Base-by-base conservation (phyloP, 2,888 invertebrate genomes). In the Osedax fenrisi region DNA sequence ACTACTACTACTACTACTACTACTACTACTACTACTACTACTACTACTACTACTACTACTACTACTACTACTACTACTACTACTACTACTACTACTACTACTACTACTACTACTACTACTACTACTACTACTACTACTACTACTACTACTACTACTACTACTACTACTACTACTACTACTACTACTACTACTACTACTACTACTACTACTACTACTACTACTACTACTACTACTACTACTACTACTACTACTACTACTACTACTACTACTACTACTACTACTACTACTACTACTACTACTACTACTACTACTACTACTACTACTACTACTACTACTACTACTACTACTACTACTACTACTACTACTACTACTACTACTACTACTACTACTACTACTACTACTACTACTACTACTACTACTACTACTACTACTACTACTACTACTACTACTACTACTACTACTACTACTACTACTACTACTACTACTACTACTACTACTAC, bases 21-120 rank as follows among this genome's bases (percentile, higher is more conserved):
- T 26, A 73, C 73, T 73, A 70, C 73, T 70, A 70, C 27, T 73
- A 73, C 73, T 26, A 25, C 73, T 73, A 70, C 67, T 26, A 73
- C 73, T 73, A 70, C 27, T 24, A 23, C 73, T 66, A 73, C 26
- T 70, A 70, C 73, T 69, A 25, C 67, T 26, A 73, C 26, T 73
- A 70, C 67, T 66, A 70, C 67, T 73, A 69, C 2, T 69, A 70
- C 67, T 73, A 73, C 22, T 72, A 72, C 62, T 71, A n/a, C n/a
- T n/a, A n/a, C n/a, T n/a, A n/a, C n/a, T n/a, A n/a, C n/a, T n/a
- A n/a, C n/a, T n/a, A n/a, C n/a, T n/a, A n/a, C n/a, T 66, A 0
- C 10, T 56, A 72, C 10, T 62, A 64, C 23, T 73, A 73, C 2
- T 73, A 72, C 1, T 25, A 73, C 27, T 69, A 73, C 62, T 73